Evolutionary conservation across 2,888 invertebrate genomes (phyloP), one percentile per base, ranked within the genome.

Genomic region (Mimachlamys varia): DNA sequence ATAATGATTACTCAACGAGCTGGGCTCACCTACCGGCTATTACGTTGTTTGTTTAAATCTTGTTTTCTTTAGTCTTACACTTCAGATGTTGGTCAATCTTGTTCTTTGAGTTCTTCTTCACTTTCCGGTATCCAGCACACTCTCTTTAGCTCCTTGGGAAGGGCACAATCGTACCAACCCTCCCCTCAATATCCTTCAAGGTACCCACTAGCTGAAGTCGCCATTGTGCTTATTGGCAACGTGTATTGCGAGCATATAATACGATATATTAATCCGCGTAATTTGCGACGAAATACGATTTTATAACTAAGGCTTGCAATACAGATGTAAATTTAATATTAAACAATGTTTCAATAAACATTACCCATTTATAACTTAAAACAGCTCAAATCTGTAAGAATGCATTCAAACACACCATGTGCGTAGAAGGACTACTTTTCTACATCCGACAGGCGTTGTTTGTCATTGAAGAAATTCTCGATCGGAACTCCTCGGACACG

Each of bases 161-260:
- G 94, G 94, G 92, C 92, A 92, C 92, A 89, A 90, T 91, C 27
- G 90, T 89, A 89, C 91, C 90, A 93, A 90, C 91, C 94, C 93
- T 93, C 91, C 94, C 94, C 92, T 92, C 89, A 94, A 90, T 90
- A 91, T 88, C 90, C 92, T 90, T 91, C 90, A 90, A 88, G 90
- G 76, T 90, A 90, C 88, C 76, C 89, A 76, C 90, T 88, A 87
- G 88, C 89, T 87, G 53, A 91, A 50, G 93, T 93, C 93, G 94
- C 94, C 94, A 94, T 94, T 94, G 94, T 94, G 93, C 92, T 93
- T 92, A 89, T 92, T 94, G 93, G 93, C 94, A 94, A 94, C 94
- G 94, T 94, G 94, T 94, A 92, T 49, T 76, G 76, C 55, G 53
- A 88, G 38, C 50, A 49, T 88, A 87, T 53, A 88, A 55, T 55